phyloP scores from a whole-genome alignment of 2,888 invertebrate species.

The Magallana nippona region DNA sequence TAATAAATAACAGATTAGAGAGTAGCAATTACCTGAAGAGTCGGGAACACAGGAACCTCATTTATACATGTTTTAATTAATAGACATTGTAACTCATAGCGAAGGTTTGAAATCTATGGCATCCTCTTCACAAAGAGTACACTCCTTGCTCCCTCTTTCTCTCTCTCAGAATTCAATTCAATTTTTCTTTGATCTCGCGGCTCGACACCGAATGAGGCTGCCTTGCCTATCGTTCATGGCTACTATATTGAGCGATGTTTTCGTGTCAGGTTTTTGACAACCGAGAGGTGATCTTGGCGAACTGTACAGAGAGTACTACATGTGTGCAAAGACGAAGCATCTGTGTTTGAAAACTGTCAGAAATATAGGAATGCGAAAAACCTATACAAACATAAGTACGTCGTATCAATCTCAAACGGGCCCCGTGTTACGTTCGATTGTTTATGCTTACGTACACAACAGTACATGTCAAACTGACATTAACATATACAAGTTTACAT shows the following conservation, averaged over 20 bases:
- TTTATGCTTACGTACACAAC: no score
- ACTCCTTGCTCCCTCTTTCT: background rate
- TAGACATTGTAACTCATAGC: conserved; percentile 14
- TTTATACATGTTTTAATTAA: conserved; percentile 31
- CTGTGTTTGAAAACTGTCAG: conserved; percentile 9
- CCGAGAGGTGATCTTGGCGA: conserved; percentile 2
- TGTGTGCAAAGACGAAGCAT: conserved; percentile 1
- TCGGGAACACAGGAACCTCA: conserved; percentile 16
- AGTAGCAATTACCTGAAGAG: background rate
- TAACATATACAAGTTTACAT: no score
- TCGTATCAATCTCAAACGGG: background rate
- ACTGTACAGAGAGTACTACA: background rate
- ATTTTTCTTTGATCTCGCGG: background rate
- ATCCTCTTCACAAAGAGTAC: background rate
- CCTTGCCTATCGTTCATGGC: background rate
- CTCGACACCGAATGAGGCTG: background rate
- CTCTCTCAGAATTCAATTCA: background rate
- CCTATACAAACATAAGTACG: background rate
- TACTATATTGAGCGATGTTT: conserved; percentile 32
- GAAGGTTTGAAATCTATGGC: conserved; percentile 28
- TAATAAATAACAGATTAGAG: conserved; percentile 35
- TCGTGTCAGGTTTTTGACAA: conserved; percentile 19
- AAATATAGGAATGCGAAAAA: background rate
- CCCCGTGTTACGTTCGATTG: background rate
- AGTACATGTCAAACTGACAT: no score